Percentiles rank a stretch among this genome's conserved stretches.
Evolutionary conservation across 2,113 vertebrate genomes (phyloP).

Genomic region (Callipepla squamata): DNA sequence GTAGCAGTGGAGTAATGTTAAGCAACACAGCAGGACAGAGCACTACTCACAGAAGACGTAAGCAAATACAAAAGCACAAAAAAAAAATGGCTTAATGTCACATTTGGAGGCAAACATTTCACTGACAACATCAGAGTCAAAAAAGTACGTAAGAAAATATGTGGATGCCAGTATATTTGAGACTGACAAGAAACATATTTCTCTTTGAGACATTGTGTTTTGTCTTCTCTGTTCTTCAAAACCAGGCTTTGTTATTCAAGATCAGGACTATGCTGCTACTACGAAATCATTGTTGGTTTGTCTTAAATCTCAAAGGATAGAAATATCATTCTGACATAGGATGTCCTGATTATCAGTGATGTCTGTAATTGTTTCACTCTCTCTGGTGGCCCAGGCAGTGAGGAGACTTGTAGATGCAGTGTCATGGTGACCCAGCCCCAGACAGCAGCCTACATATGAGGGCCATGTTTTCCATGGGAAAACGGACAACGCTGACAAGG

Average conservation of each 20-base stretch:
- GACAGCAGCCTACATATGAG: background rate
- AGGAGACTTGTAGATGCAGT: fast-evolving
- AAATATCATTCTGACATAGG: background rate
- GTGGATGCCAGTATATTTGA: background rate
- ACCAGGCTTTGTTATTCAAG: background rate
- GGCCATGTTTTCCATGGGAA: background rate
- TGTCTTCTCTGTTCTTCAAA: background rate
- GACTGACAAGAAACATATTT: background rate
- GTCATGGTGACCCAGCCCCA: background rate
- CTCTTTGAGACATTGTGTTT: background rate
- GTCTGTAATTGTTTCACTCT: background rate
- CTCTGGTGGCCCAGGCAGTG: background rate
- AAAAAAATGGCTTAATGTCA: background rate
- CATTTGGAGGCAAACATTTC: background rate
- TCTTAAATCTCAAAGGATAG: background rate
- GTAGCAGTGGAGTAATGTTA: background rate
- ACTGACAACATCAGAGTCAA: background rate
- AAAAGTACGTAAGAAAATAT: background rate
- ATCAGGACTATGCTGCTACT: background rate
- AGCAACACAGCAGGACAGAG: background rate
- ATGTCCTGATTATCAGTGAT: background rate
- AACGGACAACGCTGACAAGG: background rate
- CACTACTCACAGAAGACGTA: background rate
- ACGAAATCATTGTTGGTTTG: background rate
- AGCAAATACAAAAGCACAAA: background rate